These are phyloP conservation scores for Morelia viridis DNA, from an alignment of 2,797 vertebrate species.

Conservation along the genomic window DNA sequence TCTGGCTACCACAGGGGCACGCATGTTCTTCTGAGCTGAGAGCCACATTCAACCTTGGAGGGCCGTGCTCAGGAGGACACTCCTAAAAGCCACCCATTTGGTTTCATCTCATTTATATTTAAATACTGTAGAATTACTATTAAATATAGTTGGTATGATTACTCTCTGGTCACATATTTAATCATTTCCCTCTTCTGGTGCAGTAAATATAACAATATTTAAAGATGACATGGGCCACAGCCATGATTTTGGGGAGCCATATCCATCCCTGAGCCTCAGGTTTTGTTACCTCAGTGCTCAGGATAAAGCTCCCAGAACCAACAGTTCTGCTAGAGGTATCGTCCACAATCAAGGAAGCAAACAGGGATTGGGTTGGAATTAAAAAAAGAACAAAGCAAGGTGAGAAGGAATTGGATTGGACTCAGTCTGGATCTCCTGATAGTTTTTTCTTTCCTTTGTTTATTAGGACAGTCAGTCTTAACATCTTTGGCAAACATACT, in stretches of 20 bases:
- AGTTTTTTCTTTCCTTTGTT: neutral
- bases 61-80: neutral
- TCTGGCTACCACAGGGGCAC: neutral
- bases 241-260: neutral
- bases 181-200: neutral
- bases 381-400: neutral
- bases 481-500: constrained; percentile 33
- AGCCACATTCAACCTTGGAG: neutral
- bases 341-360: neutral
- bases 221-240: neutral
- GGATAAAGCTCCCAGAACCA: neutral
- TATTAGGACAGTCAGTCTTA: constrained; percentile 1
- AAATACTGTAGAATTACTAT: neutral
- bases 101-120: neutral
- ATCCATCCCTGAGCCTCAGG: neutral
- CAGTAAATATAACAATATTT: neutral
- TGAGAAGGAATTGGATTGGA: neutral
- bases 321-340: neutral
- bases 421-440: neutral
- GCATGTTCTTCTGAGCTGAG: neutral
- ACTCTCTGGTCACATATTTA: neutral
- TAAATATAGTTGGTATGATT: neutral
- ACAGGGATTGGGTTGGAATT: neutral
- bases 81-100: neutral
- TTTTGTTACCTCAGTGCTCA: neutral